Conservation (phyloP, 2,797 vertebrate genomes). For the Craterocephalus amniculus region DNA sequence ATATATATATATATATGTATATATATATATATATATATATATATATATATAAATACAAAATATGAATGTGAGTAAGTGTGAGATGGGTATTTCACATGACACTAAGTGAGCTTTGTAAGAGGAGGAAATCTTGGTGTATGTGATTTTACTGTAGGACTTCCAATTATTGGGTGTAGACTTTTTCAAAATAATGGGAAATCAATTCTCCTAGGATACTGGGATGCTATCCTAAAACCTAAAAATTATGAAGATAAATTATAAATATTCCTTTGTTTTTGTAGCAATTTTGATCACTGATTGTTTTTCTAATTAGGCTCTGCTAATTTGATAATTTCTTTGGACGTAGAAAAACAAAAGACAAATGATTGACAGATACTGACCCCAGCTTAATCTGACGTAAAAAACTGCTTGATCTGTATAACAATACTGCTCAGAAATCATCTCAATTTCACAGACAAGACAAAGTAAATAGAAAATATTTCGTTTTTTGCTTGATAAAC, state of each 20-base stretch:
- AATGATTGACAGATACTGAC: not conserved
- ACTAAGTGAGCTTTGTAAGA: conserved; percentile 14
- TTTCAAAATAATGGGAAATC: conserved; percentile 44
- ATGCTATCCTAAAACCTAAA: conserved; percentile 1
- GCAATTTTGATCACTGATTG: not conserved
- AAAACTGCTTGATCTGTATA: too few species aligned
- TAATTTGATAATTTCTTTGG: not conserved
- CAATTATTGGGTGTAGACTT: conserved; percentile 17
- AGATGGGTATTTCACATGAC: conserved; percentile 11
- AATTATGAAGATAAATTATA: not conserved
- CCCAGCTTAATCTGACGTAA: not conserved
- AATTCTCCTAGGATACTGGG: conserved; percentile 49
- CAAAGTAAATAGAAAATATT: not conserved
- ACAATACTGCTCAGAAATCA: not conserved
- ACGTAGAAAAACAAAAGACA: too few species aligned
- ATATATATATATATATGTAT: too few species aligned
- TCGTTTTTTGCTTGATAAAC: not conserved
- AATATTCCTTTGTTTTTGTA: not conserved
- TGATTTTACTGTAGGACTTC: conserved; percentile 44
- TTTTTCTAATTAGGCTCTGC: not conserved
- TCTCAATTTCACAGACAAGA: conserved; percentile 1
- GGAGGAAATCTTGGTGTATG: conserved; percentile 17
- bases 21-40: too few species aligned
- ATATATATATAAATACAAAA: too few species aligned
- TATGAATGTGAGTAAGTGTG: not conserved